Evolutionary conservation across 2,797 vertebrate genomes (phyloP).

Genomic region (Mormyrops boulengeri): DNA sequence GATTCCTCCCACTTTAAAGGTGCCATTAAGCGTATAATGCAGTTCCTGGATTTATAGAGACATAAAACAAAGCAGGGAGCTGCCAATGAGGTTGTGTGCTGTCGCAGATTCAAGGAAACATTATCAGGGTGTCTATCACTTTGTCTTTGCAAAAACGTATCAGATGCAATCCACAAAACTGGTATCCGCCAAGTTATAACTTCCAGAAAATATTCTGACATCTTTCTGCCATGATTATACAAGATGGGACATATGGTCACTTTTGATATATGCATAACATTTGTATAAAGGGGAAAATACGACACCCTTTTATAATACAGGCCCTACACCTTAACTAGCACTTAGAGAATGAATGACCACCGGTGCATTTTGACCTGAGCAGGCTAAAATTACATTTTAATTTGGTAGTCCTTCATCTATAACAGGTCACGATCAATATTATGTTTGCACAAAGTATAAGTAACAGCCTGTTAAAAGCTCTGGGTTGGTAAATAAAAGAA

Average conservation of each 20-base stretch:
- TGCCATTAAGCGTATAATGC: not conserved
- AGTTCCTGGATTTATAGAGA: not conserved
- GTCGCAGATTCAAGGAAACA: not conserved
- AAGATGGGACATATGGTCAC: not conserved
- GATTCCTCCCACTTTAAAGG: not conserved
- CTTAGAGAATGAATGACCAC: not conserved
- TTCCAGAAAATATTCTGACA: not conserved
- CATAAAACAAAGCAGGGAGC: not conserved
- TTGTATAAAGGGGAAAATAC: not conserved
- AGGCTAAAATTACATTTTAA: not conserved
- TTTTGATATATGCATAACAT: not conserved
- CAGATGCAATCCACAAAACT: not conserved
- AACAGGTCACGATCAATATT: not conserved
- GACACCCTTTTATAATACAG: not conserved
- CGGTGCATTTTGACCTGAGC: not conserved
- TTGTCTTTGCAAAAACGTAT: not conserved
- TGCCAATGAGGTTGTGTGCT: not conserved
- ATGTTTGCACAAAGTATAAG: not conserved
- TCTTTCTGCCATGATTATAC: not conserved
- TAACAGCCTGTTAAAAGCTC: not conserved
- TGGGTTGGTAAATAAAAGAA: not conserved
- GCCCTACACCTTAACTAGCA: not conserved
- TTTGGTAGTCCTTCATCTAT: not conserved
- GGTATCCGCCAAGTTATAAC: not conserved
- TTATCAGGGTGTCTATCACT: not conserved